Base-by-base conservation (phyloP, 2,888 invertebrate species). In the Eupithecia centaureata region DNA sequence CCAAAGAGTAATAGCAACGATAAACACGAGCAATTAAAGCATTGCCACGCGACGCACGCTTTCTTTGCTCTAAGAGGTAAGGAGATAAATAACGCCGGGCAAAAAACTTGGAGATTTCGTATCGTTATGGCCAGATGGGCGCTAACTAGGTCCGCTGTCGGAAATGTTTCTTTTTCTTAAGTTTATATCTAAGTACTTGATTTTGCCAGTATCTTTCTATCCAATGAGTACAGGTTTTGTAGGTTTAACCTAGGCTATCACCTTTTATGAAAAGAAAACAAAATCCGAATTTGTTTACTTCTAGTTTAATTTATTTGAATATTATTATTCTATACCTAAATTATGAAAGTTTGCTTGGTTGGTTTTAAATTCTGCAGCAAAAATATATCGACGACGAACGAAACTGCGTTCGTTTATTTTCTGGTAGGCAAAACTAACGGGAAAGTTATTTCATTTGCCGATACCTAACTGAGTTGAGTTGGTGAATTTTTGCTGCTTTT, bases 1-100 rank as follows among this genome's bases (percentile, higher is more conserved):
- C 87, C 87, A 87, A 86, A 91, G 92, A 92, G 86, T 88, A 91
- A 92, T 92, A 83, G 86, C 79, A 73, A 86, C 89, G 90, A 92
- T 92, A 92, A 92, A 92, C 89, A 90, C 86, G 80, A 83, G 86
- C 91, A 92, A 92, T 92, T 92, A 92, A 92, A 92, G 87, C 91
- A 91, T 92, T 89, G 91, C 90, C 82, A 90, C 84, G 86, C 92
- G 92, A 91, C 91, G 89, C 91, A 90, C 91, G 90, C 88, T 81
- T 90, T 92, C 91, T 90, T 91, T 90, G 86, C 87, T 83, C 88
- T 91, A 90, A 92, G 90, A 86, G 86, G 57, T 32, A n/a, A 57
- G 32, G 57, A 18, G 30, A 57, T 57, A 57, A 57, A 57, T 57
- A 57, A 57, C 22, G 52, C 52, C 25, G 22, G 88, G 88, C 18